phyloP scores from a whole-genome alignment of 37 sponge, comb jelly and placozoan species.

The Agelas oroides region DNA sequence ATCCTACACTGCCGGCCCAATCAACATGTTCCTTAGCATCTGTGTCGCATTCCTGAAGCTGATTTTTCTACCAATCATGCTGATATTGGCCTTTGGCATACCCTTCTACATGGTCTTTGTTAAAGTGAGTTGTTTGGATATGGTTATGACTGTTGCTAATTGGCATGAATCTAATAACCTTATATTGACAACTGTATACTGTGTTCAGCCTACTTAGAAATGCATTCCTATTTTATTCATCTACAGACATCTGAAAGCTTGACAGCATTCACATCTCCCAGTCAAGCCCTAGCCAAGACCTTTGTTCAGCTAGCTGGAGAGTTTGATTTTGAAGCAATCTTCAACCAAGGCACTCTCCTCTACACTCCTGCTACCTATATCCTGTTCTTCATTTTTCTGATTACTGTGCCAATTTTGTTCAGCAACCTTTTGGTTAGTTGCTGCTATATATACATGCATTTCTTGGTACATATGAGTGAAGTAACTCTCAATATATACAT shows the following conservation, averaged over 20 bases:
- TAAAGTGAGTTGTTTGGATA: no score
- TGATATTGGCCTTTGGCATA: slow-evolving; percentile 32
- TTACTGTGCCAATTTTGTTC: slow-evolving; percentile 26
- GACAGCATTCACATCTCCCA: background rate
- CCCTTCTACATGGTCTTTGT: slow-evolving; percentile 51
- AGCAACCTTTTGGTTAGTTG: slow-evolving; percentile 35
- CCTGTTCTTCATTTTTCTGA: slow-evolving; percentile 22
- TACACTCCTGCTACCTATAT: slow-evolving; percentile 18
- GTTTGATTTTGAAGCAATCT: background rate
- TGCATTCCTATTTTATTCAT: no score
- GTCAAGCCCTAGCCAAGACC: slow-evolving; percentile 2
- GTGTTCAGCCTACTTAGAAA: no score
- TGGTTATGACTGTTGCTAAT: no score
- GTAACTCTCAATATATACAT: no score
- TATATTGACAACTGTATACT: no score
- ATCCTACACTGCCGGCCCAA: slow-evolving; percentile 15
- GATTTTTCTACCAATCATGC: slow-evolving; percentile 19
- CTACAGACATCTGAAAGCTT: background rate
- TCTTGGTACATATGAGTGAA: no score
- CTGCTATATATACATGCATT: no score
- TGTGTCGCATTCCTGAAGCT: slow-evolving; percentile 13
- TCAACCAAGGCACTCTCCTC: background rate
- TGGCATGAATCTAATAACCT: no score
- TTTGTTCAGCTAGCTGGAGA: background rate
- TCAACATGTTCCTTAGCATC: slow-evolving; percentile 29